Base-by-base conservation (phyloP, 2,113 vertebrate species). In the Amia ocellicauda region DNA sequence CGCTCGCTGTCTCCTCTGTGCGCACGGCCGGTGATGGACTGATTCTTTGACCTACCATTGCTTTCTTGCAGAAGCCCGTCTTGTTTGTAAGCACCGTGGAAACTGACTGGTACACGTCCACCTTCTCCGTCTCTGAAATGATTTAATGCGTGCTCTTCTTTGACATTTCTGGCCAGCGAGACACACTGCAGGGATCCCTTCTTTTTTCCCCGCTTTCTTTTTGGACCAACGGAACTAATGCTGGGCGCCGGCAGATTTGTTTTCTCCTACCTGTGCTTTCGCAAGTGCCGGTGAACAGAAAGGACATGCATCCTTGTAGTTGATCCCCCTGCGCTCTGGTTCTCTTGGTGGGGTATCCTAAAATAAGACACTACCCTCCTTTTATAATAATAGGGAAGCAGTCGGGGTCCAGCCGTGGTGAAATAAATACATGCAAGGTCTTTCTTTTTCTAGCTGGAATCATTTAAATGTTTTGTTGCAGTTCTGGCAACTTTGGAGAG, bases 31-130 rank as follows among this genome's bases (percentile, higher is more conserved):
- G 43, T 47, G 43, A 47, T 47, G 43, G 66, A 68, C 53, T 67
- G 45, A 40, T 51, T 64, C 31, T 43, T 64, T 56, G 61, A 71
- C 67, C 49, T 52, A 40, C 63, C 54, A 61, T 67, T 49, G 62
- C 51, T 20, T 60, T 47, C 57, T 52, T 14, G 40, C 31, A 36
- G 61, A 54, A 59, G 57, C 58, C 41, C 28, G 43, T 36, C 31
- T 53, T n/a, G 27, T n/a, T 42, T 31, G 20, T 47, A 20, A 49
- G 57, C 57, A 29, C 49, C 27, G 49, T 47, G 61, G 43, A 69
- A 52, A 63, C 56, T 60, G 68, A 69, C 31, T n/a, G n/a, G n/a
- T n/a, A n/a, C n/a, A n/a, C n/a, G n/a, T n/a, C n/a, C n/a, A n/a
- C 60, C 68, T 22, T 31, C 47, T 40, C 23, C 53, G 3, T 36